Evolutionary conservation across 2,888 invertebrate species (phyloP).

Genomic region (Aphodius granarius): DNA sequence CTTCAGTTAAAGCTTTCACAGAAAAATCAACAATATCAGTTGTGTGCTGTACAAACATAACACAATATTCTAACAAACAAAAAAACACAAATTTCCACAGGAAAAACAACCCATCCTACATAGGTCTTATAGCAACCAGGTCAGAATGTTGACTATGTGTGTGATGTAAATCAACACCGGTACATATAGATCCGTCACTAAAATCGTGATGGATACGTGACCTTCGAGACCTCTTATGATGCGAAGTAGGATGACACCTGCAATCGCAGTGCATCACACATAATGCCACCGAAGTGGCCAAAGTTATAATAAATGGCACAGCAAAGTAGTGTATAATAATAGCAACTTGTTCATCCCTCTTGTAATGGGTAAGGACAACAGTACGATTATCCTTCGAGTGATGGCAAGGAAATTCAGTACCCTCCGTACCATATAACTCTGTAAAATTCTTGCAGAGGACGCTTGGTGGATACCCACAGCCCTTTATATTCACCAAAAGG

Average conservation of each 20-base stretch:
- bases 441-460: constrained; percentile 79
- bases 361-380: constrained; percentile 82
- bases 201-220: constrained; percentile 64
- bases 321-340: constrained; percentile 83
- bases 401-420: constrained; percentile 66
- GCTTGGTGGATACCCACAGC: constrained; percentile 79
- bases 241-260: constrained; percentile 69
- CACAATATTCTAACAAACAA: constrained; percentile 4
- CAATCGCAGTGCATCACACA: constrained; percentile 89
- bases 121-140: constrained; percentile 49
- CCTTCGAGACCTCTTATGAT: constrained; percentile 64
- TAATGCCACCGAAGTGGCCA: constrained; percentile 81
- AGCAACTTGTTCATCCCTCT: constrained; percentile 78
- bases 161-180: constrained; percentile 67
- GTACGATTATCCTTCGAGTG: constrained; percentile 79
- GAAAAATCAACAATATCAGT: constrained; percentile 1
- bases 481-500: constrained; percentile 78
- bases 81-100: neutral
- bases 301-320: constrained; percentile 80
- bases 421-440: constrained; percentile 68
- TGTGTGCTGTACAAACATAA: constrained; percentile 8
- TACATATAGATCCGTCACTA: constrained; percentile 73
- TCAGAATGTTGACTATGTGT: constrained; percentile 53
- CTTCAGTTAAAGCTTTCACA: neutral
- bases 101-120: constrained; percentile 35